These are phyloP conservation scores for Nemurella pictetii DNA, from an alignment of 2,888 invertebrate species.

Conservation along the genomic window DNA sequence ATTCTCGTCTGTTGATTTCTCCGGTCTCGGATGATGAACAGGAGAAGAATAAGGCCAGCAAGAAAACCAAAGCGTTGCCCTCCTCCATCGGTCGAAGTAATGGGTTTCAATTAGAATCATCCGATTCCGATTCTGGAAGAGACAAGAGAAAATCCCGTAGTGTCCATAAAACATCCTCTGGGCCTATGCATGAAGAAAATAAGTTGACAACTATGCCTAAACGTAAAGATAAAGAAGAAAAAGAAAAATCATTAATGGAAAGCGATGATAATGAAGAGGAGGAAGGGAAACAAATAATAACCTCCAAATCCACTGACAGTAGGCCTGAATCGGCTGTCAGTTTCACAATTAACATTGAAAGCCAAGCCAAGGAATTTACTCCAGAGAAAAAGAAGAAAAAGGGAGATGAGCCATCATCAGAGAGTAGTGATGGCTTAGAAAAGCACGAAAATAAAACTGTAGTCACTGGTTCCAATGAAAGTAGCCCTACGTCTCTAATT, in stretches of 20 bases:
- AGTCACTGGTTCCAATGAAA: too few relatives aligned
- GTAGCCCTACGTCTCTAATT: too few relatives aligned
- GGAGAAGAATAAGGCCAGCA: not conserved
- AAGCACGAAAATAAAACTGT: too few relatives aligned
- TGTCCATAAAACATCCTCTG: not conserved
- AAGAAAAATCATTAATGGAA: not conserved
- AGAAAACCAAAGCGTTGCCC: not conserved
- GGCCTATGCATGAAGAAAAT: too few relatives aligned
- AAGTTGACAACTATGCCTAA: not conserved
- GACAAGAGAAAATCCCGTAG: not conserved
- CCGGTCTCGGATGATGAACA: not conserved
- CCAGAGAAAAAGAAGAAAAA: too few relatives aligned
- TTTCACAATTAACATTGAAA: not conserved
- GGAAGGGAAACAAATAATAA: not conserved
- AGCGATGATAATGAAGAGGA: slow-evolving; percentile 22
- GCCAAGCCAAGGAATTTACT: too few relatives aligned
- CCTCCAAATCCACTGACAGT: slow-evolving; percentile 4
- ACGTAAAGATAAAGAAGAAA: slow-evolving; percentile 16
- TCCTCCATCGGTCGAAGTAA: not conserved
- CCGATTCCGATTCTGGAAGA: not conserved
- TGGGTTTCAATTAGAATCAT: not conserved
- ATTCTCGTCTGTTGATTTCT: too few relatives aligned
- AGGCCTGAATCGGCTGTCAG: not conserved
- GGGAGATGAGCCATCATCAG: too few relatives aligned
- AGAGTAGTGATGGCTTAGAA: too few relatives aligned